phyloP scores from a whole-genome alignment of 2,113 vertebrate genomes.

The Oncorhynchus tshawytscha region DNA sequence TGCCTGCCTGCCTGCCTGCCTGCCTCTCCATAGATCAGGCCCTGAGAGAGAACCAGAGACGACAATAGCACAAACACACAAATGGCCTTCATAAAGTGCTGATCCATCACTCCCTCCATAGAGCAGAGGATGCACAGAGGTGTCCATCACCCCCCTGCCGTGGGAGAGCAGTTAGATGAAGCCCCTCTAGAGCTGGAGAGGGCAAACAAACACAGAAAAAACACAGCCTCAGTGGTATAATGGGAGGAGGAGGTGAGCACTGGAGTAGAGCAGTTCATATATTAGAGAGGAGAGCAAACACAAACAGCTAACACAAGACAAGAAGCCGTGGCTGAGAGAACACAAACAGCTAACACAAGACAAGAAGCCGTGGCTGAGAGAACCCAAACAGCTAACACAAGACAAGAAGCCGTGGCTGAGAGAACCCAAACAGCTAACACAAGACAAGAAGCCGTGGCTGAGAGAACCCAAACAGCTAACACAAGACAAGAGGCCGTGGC shows the following conservation, averaged over 20 bases:
- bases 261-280: conserved; percentile 64
- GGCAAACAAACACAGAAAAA: conserved; percentile 30
- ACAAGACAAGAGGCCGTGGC: no score
- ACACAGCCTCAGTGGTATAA: conserved; percentile 69
- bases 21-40: conserved; percentile 32
- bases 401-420: no score
- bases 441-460: no score
- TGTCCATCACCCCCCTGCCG: conserved; percentile 30
- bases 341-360: no score
- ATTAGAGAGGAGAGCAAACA: conserved; percentile 48
- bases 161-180: no score
- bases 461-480: no score
- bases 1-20: not conserved
- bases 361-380: no score
- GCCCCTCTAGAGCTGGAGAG: not conserved
- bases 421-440: no score
- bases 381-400: no score
- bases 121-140: conserved; percentile 44
- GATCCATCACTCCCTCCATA: conserved; percentile 46
- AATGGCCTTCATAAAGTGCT: conserved; percentile 61
- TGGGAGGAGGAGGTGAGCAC: conserved; percentile 39
- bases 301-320: no score
- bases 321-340: no score
- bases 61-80: conserved; percentile 52
- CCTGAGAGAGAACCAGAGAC: conserved; percentile 37